Evolutionary conservation across 2,113 vertebrate genomes (phyloP), one percentile per base, ranked within the genome.

Genomic region (Microtus ochrogaster): DNA sequence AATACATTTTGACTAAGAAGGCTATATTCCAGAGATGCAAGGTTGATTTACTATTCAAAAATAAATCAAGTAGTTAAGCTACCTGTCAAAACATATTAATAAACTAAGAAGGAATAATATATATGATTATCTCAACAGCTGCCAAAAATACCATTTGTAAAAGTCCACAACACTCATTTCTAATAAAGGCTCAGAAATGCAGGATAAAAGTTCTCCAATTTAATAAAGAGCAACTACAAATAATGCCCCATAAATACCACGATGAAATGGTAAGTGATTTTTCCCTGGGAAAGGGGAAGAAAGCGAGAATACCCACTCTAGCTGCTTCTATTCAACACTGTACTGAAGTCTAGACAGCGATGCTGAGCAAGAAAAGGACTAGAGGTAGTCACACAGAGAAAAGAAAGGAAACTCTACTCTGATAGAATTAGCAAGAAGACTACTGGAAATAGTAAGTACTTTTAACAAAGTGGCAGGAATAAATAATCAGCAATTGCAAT

Each of bases 21-120:
- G 13, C n/a, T 44, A 44, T 65, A 44, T 65, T 61, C 41, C 24
- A 92, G 72, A 58, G 72, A 72, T 49, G 1, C 49, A 73, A 74
- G 44, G 39, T 65, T 91, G 41, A 36, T 68, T 87, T 72, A 63
- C n/a, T 39, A 65, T 72, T 91, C 28, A 72, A 88, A 89, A 92
- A 33, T 61, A 74, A 47, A 85, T 76, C 78, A 90, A 55, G 14
- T 65, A 83, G 55, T 86, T 92, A 41, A 68, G 55, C 76, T 55
- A 70, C 14, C 76, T 70, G 30, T 65, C 47, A 93, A 72, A 88
- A 72, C 74, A 87, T 72, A 96, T 76, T 77, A 77, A 17, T 44
- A 92, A 81, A 93, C 88, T 66, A 85, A 93, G 90, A 55, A 73
- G 19, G 49, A 78, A 90, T 91, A 94, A 81, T 14, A 63, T 13